Conservation (phyloP, 64 coral and sea anemone genomes). For the Acropora tenuis region DNA sequence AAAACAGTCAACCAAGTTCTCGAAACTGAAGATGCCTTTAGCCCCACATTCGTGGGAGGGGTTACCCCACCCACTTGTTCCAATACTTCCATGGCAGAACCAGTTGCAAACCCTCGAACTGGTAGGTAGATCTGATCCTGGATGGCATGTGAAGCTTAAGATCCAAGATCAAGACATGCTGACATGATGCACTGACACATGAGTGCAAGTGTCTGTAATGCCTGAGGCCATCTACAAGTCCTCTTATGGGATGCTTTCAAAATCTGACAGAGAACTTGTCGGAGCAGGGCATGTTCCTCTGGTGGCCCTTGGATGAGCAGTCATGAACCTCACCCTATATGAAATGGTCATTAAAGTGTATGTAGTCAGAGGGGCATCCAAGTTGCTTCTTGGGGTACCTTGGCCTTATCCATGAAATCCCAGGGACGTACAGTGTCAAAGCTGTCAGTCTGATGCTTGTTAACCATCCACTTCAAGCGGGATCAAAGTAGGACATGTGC, state of each 20-base stretch:
- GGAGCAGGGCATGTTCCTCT: conserved; percentile 42
- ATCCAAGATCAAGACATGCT: conserved; percentile 32
- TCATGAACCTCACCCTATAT: conserved; percentile 13
- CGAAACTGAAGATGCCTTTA: conserved; percentile 7
- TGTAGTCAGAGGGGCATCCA: conserved; percentile 17
- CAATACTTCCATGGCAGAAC: conserved; percentile 31
- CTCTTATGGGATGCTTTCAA: not conserved
- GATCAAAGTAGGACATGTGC: not conserved
- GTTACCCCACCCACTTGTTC: conserved; percentile 32
- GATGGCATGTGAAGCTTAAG: not conserved
- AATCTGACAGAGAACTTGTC: conserved; percentile 67
- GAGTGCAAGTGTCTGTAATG: conserved; percentile 61
- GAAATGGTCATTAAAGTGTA: conserved; percentile 11
- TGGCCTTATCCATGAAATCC: not conserved
- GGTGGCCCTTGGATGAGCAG: conserved; percentile 9
- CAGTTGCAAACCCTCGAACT: not conserved
- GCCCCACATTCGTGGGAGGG: conserved; percentile 47
- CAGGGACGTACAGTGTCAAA: conserved; percentile 22
- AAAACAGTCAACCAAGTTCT: conserved; percentile 3
- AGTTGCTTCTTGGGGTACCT: conserved; percentile 37
- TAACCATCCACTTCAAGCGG: not conserved
- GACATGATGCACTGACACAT: conserved; percentile 40
- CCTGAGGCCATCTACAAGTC: not conserved
- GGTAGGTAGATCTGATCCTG: not conserved
- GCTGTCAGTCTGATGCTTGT: not conserved